phyloP scores from a whole-genome alignment of 2,797 vertebrate species.

The Telmatherina bonti region DNA sequence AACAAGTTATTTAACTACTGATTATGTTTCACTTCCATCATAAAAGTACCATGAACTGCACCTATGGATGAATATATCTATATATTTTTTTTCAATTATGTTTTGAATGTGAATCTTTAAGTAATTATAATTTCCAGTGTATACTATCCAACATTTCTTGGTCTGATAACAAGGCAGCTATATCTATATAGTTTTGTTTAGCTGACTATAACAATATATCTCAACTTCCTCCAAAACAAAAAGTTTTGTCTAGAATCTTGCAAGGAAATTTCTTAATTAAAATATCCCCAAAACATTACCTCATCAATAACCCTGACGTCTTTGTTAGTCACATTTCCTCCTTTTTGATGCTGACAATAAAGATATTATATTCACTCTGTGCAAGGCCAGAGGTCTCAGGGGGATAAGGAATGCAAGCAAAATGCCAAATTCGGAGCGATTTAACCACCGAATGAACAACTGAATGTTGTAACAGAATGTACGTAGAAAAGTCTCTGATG shows the following conservation, averaged over 20 bases:
- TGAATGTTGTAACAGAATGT: background rate
- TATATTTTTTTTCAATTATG: background rate
- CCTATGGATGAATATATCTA: background rate
- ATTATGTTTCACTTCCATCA: background rate
- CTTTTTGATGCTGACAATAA: constrained; percentile 29
- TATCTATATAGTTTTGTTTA: background rate
- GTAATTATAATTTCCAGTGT: background rate
- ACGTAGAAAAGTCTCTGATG: background rate
- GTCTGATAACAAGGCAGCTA: constrained; percentile 17
- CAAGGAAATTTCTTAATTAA: constrained; percentile 27
- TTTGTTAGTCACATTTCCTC: constrained; percentile 63
- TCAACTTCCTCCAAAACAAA: constrained; percentile 39
- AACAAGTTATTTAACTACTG: background rate
- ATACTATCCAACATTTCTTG: background rate
- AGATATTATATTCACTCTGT: constrained; percentile 1
- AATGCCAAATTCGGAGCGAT: constrained; percentile 9
- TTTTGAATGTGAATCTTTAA: background rate
- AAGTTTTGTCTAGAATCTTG: constrained; percentile 8
- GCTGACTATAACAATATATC: background rate
- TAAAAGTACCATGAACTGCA: background rate
- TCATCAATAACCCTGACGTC: constrained; percentile 23
- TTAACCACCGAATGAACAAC: background rate
- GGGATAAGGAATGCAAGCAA: background rate
- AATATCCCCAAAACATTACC: background rate
- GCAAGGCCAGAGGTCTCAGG: background rate